Conservation (phyloP, 2,888 invertebrate species). For the Sepioteuthis lessoniana region DNA sequence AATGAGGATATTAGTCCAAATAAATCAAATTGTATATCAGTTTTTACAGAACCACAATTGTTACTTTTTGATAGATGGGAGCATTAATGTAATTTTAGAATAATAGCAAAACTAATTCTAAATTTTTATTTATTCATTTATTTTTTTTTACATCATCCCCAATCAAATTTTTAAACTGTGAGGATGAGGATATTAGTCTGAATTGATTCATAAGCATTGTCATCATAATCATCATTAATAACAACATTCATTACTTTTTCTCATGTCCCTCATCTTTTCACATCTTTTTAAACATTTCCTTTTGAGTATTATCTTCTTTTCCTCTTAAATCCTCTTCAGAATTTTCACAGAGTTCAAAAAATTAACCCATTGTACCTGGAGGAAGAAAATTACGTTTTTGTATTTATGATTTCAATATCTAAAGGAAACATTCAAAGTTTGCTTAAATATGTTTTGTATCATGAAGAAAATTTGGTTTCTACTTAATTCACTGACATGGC, state of each 20-base stretch:
- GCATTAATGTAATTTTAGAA: neutral
- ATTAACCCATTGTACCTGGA: neutral
- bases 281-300: neutral
- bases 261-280: neutral
- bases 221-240: constrained; percentile 4
- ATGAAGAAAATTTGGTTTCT: neutral
- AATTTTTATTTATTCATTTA: neutral
- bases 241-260: neutral
- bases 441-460: neutral
- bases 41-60: neutral
- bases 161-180: neutral
- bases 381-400: neutral
- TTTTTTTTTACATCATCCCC: too few relatives aligned
- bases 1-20: neutral
- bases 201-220: constrained; percentile 33
- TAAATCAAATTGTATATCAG: neutral
- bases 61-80: neutral
- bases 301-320: neutral
- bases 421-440: neutral
- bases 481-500: neutral
- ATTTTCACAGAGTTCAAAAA: neutral
- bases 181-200: constrained; percentile 10
- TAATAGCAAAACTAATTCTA: neutral
- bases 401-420: neutral
- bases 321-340: neutral